Percentiles rank a stretch among this genome's conserved stretches.
These are phyloP conservation scores for Linnaemya tessellans DNA, from an alignment of 2,888 invertebrate genomes.

Conservation along the genomic window DNA sequence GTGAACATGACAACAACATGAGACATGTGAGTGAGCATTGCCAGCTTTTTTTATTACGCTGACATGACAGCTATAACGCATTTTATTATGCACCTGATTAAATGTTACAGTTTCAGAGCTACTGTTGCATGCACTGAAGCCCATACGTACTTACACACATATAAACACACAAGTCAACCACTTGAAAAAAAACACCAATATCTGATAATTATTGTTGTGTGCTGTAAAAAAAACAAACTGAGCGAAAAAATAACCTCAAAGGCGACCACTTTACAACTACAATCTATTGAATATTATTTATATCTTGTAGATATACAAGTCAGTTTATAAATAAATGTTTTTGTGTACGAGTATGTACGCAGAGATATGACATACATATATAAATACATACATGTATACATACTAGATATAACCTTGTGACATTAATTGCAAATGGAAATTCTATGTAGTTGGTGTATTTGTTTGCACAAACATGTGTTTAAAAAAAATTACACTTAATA, in stretches of 20 bases:
- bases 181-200: constrained; percentile 47
- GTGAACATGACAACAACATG: constrained; percentile 33
- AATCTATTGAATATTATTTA: constrained; percentile 53
- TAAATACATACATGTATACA: neutral
- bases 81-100: constrained; percentile 69
- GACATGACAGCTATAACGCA: constrained; percentile 60
- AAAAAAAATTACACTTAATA: neutral
- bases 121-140: neutral
- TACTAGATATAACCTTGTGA: constrained; percentile 63
- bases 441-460: constrained; percentile 25
- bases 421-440: constrained; percentile 60
- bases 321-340: neutral
- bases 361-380: neutral
- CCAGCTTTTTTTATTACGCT: constrained; percentile 46
- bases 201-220: constrained; percentile 40
- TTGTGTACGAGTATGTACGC: neutral
- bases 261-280: constrained; percentile 36
- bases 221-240: constrained; percentile 17
- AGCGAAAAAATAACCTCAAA: constrained; percentile 43
- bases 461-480: constrained; percentile 35
- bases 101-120: constrained; percentile 50
- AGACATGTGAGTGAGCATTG: constrained; percentile 23
- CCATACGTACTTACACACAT: neutral
- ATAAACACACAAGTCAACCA: constrained; percentile 1
- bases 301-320: constrained; percentile 14